phyloP scores from a whole-genome alignment of 2,888 invertebrate species.

The Mechanitis messenoides region DNA sequence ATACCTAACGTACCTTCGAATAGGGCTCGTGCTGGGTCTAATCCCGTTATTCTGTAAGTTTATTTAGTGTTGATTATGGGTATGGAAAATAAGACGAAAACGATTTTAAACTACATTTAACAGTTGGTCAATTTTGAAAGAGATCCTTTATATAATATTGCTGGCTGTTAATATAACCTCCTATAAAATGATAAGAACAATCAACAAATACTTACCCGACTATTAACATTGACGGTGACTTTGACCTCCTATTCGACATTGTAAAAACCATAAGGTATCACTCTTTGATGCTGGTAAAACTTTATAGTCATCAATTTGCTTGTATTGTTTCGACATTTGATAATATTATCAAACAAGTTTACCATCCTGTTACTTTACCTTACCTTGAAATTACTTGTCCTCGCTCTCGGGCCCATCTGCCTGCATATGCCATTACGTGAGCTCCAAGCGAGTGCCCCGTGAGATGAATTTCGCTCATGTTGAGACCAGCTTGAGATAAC shows the following conservation, averaged over 20 bases:
- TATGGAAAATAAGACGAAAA: neutral
- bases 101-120: too few species aligned
- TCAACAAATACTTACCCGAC: neutral
- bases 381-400: slow-evolving; percentile 55
- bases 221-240: neutral
- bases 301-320: slow-evolving; percentile 7
- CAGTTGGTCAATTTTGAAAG: neutral
- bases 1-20: slow-evolving; percentile 68
- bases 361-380: neutral
- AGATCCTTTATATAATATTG: neutral
- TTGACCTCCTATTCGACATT: neutral
- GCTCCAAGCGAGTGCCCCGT: slow-evolving; percentile 68
- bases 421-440: slow-evolving; percentile 62
- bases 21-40: slow-evolving; percentile 77
- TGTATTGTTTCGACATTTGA: neutral
- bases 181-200: neutral
- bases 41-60: slow-evolving; percentile 69
- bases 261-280: too few species aligned
- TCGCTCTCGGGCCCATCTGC: slow-evolving; percentile 43
- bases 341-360: slow-evolving; percentile 3
- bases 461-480: slow-evolving; percentile 52
- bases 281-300: neutral
- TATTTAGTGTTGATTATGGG: neutral
- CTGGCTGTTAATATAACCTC: neutral
- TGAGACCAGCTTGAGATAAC: slow-evolving; percentile 48